Evolutionary conservation across 1,140 invertebrate genomes (phyloP).

Genomic region (Halesus radiatus): DNA sequence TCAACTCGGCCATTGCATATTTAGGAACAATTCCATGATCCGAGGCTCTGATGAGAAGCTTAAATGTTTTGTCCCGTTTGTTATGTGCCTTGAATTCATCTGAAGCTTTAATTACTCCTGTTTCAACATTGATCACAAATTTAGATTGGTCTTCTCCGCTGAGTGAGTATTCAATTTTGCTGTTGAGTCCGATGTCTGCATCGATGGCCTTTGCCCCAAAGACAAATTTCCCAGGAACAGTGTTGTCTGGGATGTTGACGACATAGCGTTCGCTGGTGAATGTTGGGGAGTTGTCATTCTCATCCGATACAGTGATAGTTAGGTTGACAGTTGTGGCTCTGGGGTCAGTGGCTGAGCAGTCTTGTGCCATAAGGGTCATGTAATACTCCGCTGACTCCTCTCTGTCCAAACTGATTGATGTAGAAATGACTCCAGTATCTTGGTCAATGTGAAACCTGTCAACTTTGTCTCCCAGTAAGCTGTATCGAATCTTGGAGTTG

Average conservation of each 20-base stretch:
- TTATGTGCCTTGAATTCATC: slow-evolving; percentile 67
- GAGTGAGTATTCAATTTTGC: slow-evolving; percentile 83
- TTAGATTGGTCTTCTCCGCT: slow-evolving; percentile 82
- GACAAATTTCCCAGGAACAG: slow-evolving; percentile 84
- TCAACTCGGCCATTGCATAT: slow-evolving; percentile 77
- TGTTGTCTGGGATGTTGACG: slow-evolving; percentile 85
- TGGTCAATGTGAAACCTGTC: slow-evolving; percentile 82
- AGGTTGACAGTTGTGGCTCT: slow-evolving; percentile 84
- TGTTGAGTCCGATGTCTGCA: slow-evolving; percentile 84
- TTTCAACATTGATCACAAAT: slow-evolving; percentile 83
- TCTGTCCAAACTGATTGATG: slow-evolving; percentile 80
- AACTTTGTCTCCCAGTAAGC: slow-evolving; percentile 83
- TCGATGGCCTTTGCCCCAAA: slow-evolving; percentile 89
- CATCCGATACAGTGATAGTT: slow-evolving; percentile 83
- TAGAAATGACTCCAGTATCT: slow-evolving; percentile 82
- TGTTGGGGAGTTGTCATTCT: slow-evolving; percentile 89
- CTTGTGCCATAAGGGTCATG: slow-evolving; percentile 87
- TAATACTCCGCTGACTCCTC: slow-evolving; percentile 84
- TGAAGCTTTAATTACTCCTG: slow-evolving; percentile 85
- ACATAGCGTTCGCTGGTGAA: slow-evolving; percentile 82
- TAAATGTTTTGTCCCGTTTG: slow-evolving; percentile 73
- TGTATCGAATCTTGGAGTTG: slow-evolving; percentile 88
- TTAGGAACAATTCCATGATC: slow-evolving; percentile 77
- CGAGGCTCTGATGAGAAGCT: slow-evolving; percentile 80
- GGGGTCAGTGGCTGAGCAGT: slow-evolving; percentile 87